These are phyloP conservation scores for Penaeus chinensis DNA, from an alignment of 1,140 invertebrate genomes.

Conservation along the genomic window DNA sequence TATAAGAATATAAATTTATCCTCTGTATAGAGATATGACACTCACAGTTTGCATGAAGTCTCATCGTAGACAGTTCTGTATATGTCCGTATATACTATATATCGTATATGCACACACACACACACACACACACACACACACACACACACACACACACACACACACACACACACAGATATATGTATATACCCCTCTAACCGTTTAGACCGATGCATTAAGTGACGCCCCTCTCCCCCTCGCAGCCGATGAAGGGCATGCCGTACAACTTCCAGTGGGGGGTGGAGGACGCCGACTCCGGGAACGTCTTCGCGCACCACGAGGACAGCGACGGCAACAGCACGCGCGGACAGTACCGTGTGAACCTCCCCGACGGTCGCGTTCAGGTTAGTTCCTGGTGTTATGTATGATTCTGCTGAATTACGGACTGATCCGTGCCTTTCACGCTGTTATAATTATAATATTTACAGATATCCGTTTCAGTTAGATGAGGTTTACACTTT, in stretches of 20 bases:
- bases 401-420: no score
- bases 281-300: constrained; percentile 33
- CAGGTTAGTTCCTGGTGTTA: not conserved
- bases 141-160: not conserved
- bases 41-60: no score
- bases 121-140: not conserved
- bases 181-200: not conserved
- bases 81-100: no score
- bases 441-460: no score
- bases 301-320: constrained; percentile 50
- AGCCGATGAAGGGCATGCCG: not conserved
- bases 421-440: no score
- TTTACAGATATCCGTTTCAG: no score
- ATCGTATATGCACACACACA: no score
- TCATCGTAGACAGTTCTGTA: no score
- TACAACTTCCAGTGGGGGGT: constrained; percentile 49
- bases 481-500: no score
- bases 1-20: not conserved
- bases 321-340: constrained; percentile 23
- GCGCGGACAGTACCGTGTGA: constrained; percentile 37
- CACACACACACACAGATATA: not conserved
- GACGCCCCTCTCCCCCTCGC: not conserved
- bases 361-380: constrained; percentile 41
- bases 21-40: no score
- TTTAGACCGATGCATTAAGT: not conserved